A percentile compares a stretch with the other conserved stretches of the same genome.
Evolutionary conservation across 1,140 invertebrate species (phyloP).

Genomic region (Macrotrachela quadricornifera): DNA sequence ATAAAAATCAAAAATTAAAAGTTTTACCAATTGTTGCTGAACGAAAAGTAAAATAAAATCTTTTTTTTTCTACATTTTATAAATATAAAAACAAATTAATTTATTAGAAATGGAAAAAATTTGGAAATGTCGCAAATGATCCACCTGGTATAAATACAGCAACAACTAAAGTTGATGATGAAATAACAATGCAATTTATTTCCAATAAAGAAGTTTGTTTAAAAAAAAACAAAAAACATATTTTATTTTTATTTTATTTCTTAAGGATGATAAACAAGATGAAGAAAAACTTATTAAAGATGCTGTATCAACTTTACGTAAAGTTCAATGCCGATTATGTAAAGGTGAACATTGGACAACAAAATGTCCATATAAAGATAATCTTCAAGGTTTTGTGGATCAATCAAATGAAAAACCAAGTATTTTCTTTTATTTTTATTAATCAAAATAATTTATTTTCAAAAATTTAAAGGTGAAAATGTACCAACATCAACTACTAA

Average conservation of each 20-base stretch:
- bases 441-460: neutral
- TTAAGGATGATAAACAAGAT: slow-evolving; percentile 57
- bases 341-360: slow-evolving; percentile 82
- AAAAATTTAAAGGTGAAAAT: slow-evolving; percentile 3
- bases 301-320: slow-evolving; percentile 46
- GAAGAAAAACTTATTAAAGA: slow-evolving; percentile 57
- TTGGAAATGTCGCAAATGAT: slow-evolving; percentile 2
- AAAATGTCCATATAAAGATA: slow-evolving; percentile 87
- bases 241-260: slow-evolving; percentile 38
- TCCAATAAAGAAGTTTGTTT: slow-evolving; percentile 8
- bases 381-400: slow-evolving; percentile 27
- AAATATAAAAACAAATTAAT: neutral
- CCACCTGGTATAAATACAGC: slow-evolving; percentile 6
- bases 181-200: slow-evolving; percentile 7
- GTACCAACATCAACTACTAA: slow-evolving; percentile 4
- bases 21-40: neutral
- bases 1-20: no score
- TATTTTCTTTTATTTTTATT: slow-evolving; percentile 14
- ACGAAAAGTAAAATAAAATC: slow-evolving; percentile 4
- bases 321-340: slow-evolving; percentile 78
- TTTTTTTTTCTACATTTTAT: neutral
- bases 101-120: slow-evolving; percentile 6
- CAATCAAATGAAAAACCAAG: slow-evolving; percentile 32
- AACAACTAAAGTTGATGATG: slow-evolving; percentile 4
- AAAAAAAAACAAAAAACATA: slow-evolving; percentile 11